A percentile compares a stretch with the other conserved stretches of the same genome.
These are phyloP conservation scores for Polydesmus complanatus DNA, from an alignment of 2,888 invertebrate species.

Conservation along the genomic window DNA sequence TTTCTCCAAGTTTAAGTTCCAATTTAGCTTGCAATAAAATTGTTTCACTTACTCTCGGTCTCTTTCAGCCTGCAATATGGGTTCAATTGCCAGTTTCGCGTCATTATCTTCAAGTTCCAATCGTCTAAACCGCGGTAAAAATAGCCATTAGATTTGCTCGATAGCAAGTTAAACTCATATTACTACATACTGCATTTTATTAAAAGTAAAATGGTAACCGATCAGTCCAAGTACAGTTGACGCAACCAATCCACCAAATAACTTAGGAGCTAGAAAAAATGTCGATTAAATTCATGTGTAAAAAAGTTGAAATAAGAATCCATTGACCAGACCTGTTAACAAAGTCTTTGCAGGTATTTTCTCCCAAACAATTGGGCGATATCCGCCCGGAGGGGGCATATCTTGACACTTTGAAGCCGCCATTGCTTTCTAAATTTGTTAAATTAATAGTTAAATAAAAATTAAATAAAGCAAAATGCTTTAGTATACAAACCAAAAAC, in stretches of 20 bases:
- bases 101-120: conserved; percentile 68
- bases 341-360: conserved; percentile 56
- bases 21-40: no score
- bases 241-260: background rate
- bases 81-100: conserved; percentile 57
- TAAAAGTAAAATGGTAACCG: background rate
- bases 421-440: no score
- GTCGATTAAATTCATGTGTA: background rate
- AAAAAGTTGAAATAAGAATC: conserved; percentile 36
- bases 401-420: conserved; percentile 52
- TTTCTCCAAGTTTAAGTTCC: background rate
- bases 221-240: background rate
- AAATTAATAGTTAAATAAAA: no score
- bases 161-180: no score
- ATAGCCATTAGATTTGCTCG: no score
- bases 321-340: conserved; percentile 55
- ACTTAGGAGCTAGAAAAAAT: background rate
- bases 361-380: conserved; percentile 55
- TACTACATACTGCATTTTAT: no score
- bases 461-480: no score
- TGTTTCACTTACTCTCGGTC: conserved; percentile 65
- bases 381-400: conserved; percentile 86
- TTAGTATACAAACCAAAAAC: no score
- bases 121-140: no score
- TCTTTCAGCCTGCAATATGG: conserved; percentile 65